Evolutionary conservation across 1,140 invertebrate genomes (phyloP).

Genomic region (Hetaerina americana): DNA sequence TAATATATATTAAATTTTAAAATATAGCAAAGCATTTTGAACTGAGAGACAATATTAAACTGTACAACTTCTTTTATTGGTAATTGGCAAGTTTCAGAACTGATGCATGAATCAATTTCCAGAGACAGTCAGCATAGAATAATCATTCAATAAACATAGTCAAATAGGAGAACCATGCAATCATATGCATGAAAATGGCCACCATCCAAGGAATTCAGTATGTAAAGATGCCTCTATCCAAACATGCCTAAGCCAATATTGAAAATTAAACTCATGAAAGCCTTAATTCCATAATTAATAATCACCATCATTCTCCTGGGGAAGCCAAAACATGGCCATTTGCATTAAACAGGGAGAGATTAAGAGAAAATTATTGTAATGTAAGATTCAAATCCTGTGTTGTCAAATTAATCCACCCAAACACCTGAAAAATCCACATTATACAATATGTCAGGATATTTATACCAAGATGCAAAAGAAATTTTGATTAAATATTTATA

Average conservation of each 20-base stretch:
- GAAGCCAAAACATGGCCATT: background rate
- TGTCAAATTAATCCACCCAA: background rate
- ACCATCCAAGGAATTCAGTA: background rate
- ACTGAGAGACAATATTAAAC: too few relatives aligned
- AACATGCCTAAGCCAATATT: background rate
- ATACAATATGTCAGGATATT: too few relatives aligned
- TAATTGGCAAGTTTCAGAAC: too few relatives aligned
- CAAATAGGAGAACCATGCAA: background rate
- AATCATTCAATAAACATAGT: slow-evolving; percentile 3
- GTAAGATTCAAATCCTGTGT: too few relatives aligned
- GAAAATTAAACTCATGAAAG: background rate
- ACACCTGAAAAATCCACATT: too few relatives aligned
- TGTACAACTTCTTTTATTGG: too few relatives aligned
- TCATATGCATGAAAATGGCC: background rate
- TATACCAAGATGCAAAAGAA: too few relatives aligned
- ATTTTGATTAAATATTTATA: too few relatives aligned
- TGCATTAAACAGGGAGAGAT: background rate
- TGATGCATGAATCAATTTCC: too few relatives aligned
- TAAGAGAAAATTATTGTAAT: background rate
- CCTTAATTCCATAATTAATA: background rate
- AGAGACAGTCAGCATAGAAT: too few relatives aligned
- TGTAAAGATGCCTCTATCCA: background rate
- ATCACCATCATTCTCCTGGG: background rate
- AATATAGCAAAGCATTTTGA: too few relatives aligned
- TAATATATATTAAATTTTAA: too few relatives aligned